phyloP scores from a whole-genome alignment of 2,888 invertebrate species.

The Chelonus formosanus region DNA sequence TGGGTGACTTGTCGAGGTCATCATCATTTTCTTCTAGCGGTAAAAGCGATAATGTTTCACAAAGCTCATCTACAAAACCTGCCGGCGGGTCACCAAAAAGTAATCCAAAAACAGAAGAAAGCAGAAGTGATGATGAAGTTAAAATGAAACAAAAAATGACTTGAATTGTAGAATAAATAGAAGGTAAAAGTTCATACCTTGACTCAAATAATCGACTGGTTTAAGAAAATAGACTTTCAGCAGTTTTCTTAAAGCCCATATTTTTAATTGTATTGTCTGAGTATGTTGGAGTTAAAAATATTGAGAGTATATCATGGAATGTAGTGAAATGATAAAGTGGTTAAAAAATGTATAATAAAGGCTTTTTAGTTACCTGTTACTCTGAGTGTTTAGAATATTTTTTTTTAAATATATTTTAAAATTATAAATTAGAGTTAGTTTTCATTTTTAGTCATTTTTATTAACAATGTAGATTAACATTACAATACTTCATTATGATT shows the following conservation, averaged over 20 bases:
- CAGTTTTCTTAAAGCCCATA: no score
- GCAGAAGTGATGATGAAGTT: constrained; percentile 45
- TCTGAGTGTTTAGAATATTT: neutral
- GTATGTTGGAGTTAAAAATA: neutral
- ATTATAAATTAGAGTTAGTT: no score
- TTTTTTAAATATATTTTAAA: no score
- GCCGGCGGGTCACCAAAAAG: constrained; percentile 24
- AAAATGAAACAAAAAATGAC: constrained; percentile 63
- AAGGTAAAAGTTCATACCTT: neutral
- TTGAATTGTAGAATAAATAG: constrained; percentile 41
- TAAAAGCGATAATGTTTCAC: neutral
- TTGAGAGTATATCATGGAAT: neutral
- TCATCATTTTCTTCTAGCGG: constrained; percentile 31
- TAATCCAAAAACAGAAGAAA: constrained; percentile 46
- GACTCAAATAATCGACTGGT: neutral
- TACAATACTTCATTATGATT: no score
- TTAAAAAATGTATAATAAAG: constrained; percentile 15
- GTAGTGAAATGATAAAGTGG: neutral
- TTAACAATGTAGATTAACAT: no score
- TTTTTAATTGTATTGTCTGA: no score
- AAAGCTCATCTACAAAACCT: constrained; percentile 1
- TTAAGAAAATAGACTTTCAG: neutral
- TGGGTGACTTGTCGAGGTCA: constrained; percentile 62
- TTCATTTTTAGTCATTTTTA: no score
- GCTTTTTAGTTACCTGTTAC: neutral